phyloP scores from a whole-genome alignment of 2,113 vertebrate genomes.

The Myiopsitta monachus region DNA sequence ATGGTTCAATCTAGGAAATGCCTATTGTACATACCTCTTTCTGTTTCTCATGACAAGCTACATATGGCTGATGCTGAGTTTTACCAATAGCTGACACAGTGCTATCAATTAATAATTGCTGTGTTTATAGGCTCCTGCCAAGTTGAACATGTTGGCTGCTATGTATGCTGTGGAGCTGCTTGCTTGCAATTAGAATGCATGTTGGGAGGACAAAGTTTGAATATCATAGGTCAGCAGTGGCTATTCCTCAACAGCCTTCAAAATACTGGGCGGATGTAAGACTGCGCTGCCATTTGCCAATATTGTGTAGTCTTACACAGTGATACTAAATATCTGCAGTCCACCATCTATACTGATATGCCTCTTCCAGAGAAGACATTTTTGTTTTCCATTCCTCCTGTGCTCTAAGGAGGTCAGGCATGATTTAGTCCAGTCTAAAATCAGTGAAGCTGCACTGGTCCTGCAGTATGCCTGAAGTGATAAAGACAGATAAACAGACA shows the following conservation, averaged over 20 bases:
- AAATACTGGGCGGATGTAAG: not conserved
- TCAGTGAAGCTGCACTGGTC: rapidly evolving
- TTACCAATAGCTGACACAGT: not conserved
- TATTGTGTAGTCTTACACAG: not conserved
- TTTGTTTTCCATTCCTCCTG: not conserved
- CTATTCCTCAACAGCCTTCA: not conserved
- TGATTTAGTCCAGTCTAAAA: not conserved
- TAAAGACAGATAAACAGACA: not conserved
- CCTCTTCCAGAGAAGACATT: not conserved
- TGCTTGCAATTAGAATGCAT: not conserved
- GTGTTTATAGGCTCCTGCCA: not conserved
- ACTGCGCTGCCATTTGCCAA: not conserved
- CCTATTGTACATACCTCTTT: not conserved
- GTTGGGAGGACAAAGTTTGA: not conserved
- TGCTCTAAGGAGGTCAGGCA: not conserved
- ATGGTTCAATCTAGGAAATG: not conserved
- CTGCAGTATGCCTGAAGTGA: not conserved
- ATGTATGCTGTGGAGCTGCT: not conserved
- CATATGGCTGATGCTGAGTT: not conserved
- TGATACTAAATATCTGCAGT: not conserved
- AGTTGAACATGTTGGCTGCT: not conserved
- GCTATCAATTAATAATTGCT: not conserved
- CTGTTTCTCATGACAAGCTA: not conserved
- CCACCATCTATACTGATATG: not conserved
- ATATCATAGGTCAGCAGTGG: not conserved